A percentile compares a stretch with the other conserved stretches of the same genome.
Evolutionary conservation across 2,888 invertebrate genomes (phyloP).

Genomic region (Drosophila villosipedis): DNA sequence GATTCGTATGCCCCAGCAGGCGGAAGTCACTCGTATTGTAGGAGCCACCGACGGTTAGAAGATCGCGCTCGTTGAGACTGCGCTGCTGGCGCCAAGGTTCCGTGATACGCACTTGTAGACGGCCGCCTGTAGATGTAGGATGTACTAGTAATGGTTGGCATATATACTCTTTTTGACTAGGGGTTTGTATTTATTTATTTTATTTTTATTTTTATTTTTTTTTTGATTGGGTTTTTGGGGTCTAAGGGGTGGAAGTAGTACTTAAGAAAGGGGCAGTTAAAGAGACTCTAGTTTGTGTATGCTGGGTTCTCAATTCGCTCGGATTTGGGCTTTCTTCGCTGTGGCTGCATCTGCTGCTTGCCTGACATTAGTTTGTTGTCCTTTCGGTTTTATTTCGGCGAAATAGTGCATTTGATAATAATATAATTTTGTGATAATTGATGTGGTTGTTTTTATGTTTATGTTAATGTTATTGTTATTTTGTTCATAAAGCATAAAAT

Average conservation of each 20-base stretch:
- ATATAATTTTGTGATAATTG: constrained; percentile 24
- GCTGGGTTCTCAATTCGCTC: constrained; percentile 43
- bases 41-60: constrained; percentile 75
- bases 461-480: neutral
- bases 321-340: constrained; percentile 18
- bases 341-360: constrained; percentile 52
- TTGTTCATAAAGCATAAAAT: constrained; percentile 34
- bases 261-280: constrained; percentile 14
- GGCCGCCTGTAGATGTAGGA: constrained; percentile 76
- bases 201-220: neutral
- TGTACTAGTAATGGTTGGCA: constrained; percentile 60
- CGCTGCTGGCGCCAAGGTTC: constrained; percentile 84
- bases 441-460: constrained; percentile 10
- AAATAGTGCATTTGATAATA: constrained; percentile 43
- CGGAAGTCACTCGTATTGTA: constrained; percentile 77
- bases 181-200: neutral
- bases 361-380: constrained; percentile 80
- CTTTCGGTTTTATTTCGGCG: constrained; percentile 54
- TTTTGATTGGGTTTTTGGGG: neutral
- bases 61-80: constrained; percentile 84
- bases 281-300: constrained; percentile 14
- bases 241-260: constrained; percentile 5
- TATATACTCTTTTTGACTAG: constrained; percentile 35
- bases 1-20: constrained; percentile 77
- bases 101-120: constrained; percentile 76